Evolutionary conservation across 2,113 vertebrate species (phyloP).

Genomic region (Tachysurus vachellii): DNA sequence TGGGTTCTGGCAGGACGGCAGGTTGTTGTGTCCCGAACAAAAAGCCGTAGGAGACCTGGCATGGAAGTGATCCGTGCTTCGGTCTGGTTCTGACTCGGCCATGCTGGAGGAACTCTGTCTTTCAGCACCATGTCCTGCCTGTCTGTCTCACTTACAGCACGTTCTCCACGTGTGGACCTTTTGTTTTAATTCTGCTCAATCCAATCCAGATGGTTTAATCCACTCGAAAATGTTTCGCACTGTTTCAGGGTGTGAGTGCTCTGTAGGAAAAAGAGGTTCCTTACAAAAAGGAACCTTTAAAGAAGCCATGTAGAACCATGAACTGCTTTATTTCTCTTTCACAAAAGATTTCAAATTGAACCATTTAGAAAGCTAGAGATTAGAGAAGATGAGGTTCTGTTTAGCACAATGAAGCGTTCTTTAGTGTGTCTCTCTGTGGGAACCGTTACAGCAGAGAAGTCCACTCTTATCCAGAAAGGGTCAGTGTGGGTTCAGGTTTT

Average conservation of each 20-base stretch:
- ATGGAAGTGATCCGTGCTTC: slow-evolving; percentile 31
- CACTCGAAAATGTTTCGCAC: slow-evolving; percentile 10
- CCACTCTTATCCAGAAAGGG: no score
- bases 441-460: neutral
- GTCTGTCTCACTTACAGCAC: slow-evolving; percentile 64
- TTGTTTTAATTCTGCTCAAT: slow-evolving; percentile 62
- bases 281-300: neutral
- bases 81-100: slow-evolving; percentile 62
- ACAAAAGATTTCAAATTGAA: neutral
- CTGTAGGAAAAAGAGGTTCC: neutral
- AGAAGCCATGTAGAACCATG: neutral
- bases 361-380: neutral
- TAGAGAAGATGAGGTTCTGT: neutral
- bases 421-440: neutral
- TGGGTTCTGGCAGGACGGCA: slow-evolving; percentile 48
- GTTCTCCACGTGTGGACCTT: slow-evolving; percentile 37
- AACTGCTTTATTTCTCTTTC: neutral
- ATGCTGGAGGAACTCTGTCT: slow-evolving; percentile 64
- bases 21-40: slow-evolving; percentile 56
- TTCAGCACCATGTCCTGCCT: slow-evolving; percentile 61
- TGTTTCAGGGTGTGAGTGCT: neutral
- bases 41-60: slow-evolving; percentile 57
- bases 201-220: slow-evolving; percentile 50
- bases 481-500: no score
- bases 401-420: neutral